Conservation (phyloP, 2,888 invertebrate genomes). For the Caenorhabditis drosophilae region DNA sequence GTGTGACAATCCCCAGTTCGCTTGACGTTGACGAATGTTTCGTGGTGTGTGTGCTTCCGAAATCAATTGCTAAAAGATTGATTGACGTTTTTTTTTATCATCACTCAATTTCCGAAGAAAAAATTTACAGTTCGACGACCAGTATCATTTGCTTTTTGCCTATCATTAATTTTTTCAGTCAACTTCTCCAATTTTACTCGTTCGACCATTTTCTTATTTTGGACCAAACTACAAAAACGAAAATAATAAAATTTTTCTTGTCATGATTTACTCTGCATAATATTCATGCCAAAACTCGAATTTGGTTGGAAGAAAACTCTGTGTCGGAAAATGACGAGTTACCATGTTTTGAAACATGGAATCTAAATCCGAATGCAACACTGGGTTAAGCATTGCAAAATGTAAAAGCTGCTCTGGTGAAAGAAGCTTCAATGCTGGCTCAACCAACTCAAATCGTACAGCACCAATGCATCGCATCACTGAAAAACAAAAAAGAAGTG, state of each 20-base stretch:
- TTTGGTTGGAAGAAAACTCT: not conserved
- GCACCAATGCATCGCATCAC: not conserved
- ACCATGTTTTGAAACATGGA: not conserved
- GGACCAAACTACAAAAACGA: no score
- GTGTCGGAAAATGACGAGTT: not conserved
- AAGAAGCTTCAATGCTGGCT: not conserved
- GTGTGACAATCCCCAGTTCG: not conserved
- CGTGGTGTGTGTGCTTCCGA: not conserved
- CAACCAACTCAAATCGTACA: not conserved
- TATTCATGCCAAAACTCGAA: not conserved
- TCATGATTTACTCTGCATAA: not conserved
- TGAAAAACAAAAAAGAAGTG: not conserved
- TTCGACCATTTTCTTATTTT: not conserved
- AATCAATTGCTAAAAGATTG: constrained; percentile 1
- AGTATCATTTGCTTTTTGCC: not conserved
- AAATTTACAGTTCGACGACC: not conserved
- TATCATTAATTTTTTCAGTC: not conserved
- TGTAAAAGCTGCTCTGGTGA: not conserved
- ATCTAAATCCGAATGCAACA: not conserved
- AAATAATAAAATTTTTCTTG: no score
- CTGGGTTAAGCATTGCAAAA: not conserved
- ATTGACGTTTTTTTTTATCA: not conserved
- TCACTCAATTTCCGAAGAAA: no score
- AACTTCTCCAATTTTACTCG: not conserved
- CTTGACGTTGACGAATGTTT: not conserved